These are phyloP conservation scores for Tetheella fluctuosa DNA, from an alignment of 2,888 invertebrate genomes.

Conservation along the genomic window DNA sequence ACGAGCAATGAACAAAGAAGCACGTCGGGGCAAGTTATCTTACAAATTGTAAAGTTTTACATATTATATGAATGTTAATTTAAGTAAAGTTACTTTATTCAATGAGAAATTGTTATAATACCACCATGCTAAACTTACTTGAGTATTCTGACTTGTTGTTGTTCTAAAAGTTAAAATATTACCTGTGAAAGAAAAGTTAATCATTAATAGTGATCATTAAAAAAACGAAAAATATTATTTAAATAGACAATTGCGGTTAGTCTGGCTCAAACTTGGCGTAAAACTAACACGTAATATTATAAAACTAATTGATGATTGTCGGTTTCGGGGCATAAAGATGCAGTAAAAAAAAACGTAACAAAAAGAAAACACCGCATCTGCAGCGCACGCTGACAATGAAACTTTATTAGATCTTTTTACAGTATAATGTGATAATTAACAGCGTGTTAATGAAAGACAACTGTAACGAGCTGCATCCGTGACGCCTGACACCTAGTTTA, in stretches of 20 bases:
- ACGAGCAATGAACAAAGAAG: conserved; percentile 7
- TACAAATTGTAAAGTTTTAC: not conserved
- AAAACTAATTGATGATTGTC: no score
- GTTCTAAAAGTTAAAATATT: not conserved
- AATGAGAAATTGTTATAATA: not conserved
- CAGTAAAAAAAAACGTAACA: no score
- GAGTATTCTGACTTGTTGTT: not conserved
- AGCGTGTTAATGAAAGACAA: conserved; percentile 39
- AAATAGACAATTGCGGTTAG: no score
- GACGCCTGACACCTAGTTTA: conserved; percentile 28
- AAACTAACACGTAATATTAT: no score
- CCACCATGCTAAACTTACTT: not conserved
- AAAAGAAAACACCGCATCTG: not conserved
- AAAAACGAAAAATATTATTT: not conserved
- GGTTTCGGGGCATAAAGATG: not conserved
- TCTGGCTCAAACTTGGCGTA: no score
- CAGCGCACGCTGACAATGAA: conserved; percentile 22
- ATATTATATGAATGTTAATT: conserved; percentile 1
- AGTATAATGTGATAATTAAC: conserved; percentile 32
- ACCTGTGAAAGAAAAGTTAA: not conserved
- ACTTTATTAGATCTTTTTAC: conserved; percentile 11
- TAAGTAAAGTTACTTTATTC: not conserved
- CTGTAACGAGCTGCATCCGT: conserved; percentile 45
- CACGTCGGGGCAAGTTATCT: not conserved
- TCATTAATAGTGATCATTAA: not conserved